Evolutionary conservation across 2,113 vertebrate genomes (phyloP).

Genomic region (Seriola rivoliana): DNA sequence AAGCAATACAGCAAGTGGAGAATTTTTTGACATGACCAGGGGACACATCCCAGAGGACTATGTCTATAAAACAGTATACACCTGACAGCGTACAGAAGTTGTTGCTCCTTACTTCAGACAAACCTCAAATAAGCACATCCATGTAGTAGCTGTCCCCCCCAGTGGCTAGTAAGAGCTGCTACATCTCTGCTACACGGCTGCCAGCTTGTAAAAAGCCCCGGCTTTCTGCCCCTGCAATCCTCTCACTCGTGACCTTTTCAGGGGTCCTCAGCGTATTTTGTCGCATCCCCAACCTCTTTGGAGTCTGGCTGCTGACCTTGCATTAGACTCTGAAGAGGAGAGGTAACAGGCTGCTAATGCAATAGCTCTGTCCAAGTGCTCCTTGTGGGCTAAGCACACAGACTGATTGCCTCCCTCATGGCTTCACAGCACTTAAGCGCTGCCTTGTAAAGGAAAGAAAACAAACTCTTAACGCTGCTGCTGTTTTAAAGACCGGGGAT

Average conservation of each 20-base stretch:
- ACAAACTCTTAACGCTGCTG: constrained; percentile 10
- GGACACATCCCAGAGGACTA: not conserved
- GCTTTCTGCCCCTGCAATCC: constrained; percentile 12
- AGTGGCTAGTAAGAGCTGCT: constrained; percentile 35
- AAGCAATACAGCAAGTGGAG: not conserved
- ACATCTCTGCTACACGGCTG: constrained; percentile 23
- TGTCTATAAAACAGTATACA: not conserved
- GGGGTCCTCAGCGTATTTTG: constrained; percentile 20
- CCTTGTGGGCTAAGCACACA: constrained; percentile 42
- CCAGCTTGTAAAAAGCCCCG: constrained; percentile 38
- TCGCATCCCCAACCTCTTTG: constrained; percentile 27
- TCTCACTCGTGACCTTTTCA: constrained; percentile 50
- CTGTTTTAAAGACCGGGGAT: constrained; percentile 9
- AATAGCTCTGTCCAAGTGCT: constrained; percentile 64
- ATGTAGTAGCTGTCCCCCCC: not conserved
- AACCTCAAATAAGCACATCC: constrained; percentile 12
- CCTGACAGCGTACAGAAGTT: not conserved
- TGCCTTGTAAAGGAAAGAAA: constrained; percentile 43
- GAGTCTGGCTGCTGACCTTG: constrained; percentile 46
- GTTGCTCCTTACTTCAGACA: not conserved
- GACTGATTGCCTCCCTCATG: constrained; percentile 42
- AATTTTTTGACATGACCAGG: not conserved
- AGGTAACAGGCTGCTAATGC: constrained; percentile 68
- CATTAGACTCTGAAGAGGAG: constrained; percentile 28
- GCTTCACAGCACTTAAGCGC: constrained; percentile 61